phyloP scores from a whole-genome alignment of 2,113 vertebrate species.

The Conger conger region DNA sequence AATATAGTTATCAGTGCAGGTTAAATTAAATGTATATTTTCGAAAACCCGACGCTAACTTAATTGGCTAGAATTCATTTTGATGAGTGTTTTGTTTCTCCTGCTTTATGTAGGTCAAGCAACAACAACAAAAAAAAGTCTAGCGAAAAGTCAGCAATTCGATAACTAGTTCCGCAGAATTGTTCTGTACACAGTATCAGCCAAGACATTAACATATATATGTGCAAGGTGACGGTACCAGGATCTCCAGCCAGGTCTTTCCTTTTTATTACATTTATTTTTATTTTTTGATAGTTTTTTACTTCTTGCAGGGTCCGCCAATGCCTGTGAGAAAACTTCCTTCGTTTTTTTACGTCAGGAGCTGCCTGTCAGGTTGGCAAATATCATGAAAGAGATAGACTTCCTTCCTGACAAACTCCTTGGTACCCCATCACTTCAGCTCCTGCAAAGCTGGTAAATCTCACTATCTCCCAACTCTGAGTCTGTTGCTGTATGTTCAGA shows the following conservation, averaged over 20 bases:
- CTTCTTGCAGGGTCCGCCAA: conserved; percentile 82
- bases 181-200: not conserved
- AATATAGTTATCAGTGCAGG: too few species aligned
- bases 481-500: not conserved
- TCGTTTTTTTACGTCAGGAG: conserved; percentile 90
- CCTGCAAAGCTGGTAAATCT: conserved; percentile 85
- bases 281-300: not conserved
- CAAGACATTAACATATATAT: not conserved
- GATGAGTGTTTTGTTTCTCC: too few species aligned
- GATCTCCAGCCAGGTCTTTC: too few species aligned
- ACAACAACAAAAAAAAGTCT: too few species aligned
- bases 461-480: not conserved
- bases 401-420: conserved; percentile 86
- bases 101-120: too few species aligned
- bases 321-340: conserved; percentile 96
- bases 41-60: too few species aligned
- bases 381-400: conserved; percentile 94
- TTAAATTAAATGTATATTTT: not conserved
- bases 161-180: too few species aligned
- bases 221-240: too few species aligned
- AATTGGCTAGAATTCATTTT: too few species aligned
- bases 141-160: too few species aligned
- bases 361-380: conserved; percentile 94
- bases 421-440: conserved; percentile 86
- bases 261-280: not conserved